Evolutionary conservation across 2,888 invertebrate species (phyloP).

Genomic region (Cerastis rubricosa): DNA sequence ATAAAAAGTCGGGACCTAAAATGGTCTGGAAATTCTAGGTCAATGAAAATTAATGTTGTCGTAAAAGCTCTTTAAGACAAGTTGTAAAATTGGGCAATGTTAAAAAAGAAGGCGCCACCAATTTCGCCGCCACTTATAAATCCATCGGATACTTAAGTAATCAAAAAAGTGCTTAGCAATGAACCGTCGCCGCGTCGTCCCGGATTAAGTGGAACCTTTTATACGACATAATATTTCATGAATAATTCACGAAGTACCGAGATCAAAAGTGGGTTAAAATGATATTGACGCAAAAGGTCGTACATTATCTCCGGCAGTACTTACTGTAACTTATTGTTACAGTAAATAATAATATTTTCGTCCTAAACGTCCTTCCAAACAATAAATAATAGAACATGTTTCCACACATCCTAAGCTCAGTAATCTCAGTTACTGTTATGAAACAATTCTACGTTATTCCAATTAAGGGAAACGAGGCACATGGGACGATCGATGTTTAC

Average conservation of each 20-base stretch:
- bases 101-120: constrained; percentile 21
- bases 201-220: constrained; percentile 27
- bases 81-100: constrained; percentile 24
- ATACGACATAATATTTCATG: constrained; percentile 35
- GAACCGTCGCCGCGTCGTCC: constrained; percentile 20
- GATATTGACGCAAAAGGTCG: constrained; percentile 19
- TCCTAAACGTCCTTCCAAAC: not conserved
- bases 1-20: constrained; percentile 26
- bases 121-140: constrained; percentile 11
- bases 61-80: constrained; percentile 31
- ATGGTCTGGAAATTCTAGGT: constrained; percentile 29
- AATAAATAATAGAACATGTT: not conserved
- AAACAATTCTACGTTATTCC: constrained; percentile 23
- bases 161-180: constrained; percentile 24
- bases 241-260: constrained; percentile 45
- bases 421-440: constrained; percentile 16
- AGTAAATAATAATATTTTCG: constrained; percentile 14
- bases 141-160: constrained; percentile 15
- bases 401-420: not conserved
- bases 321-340: no score
- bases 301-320: constrained; percentile 4
- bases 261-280: constrained; percentile 41
- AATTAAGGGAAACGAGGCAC: constrained; percentile 44
- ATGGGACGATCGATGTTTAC: constrained; percentile 49
- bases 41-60: constrained; percentile 33